phyloP scores from a whole-genome alignment of 2,113 vertebrate species.

The Podilymbus podiceps region DNA sequence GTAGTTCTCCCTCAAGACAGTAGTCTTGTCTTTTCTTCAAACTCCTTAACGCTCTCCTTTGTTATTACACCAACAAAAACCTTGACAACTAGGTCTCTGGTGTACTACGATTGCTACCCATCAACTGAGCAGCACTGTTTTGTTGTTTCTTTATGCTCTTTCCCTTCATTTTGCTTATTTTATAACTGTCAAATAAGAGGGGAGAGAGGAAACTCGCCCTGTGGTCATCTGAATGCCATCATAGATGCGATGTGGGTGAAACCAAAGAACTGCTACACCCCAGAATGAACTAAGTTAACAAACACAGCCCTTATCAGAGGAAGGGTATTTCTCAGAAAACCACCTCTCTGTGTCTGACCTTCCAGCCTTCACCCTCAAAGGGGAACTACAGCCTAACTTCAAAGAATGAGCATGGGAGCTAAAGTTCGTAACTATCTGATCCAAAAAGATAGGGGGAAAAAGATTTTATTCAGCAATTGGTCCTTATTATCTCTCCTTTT shows the following conservation, averaged over 20 bases:
- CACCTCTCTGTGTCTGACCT: background rate
- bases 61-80: slow-evolving; percentile 11
- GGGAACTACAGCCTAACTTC: background rate
- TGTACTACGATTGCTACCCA: background rate
- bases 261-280: background rate
- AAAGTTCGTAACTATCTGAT: background rate
- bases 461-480: background rate
- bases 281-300: background rate
- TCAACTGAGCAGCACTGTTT: background rate
- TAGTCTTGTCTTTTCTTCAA: background rate
- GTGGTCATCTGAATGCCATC: background rate
- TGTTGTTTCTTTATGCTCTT: background rate
- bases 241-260: background rate
- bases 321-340: background rate
- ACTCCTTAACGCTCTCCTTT: background rate
- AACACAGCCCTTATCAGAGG: background rate
- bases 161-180: background rate
- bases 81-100: slow-evolving; percentile 1
- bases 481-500: background rate
- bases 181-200: background rate
- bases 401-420: background rate
- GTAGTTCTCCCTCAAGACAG: background rate
- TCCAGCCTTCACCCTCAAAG: background rate
- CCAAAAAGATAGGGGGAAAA: background rate
- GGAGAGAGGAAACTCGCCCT: background rate